Conservation (phyloP, 1,140 invertebrate genomes). For the Pristionchus pacificus region DNA sequence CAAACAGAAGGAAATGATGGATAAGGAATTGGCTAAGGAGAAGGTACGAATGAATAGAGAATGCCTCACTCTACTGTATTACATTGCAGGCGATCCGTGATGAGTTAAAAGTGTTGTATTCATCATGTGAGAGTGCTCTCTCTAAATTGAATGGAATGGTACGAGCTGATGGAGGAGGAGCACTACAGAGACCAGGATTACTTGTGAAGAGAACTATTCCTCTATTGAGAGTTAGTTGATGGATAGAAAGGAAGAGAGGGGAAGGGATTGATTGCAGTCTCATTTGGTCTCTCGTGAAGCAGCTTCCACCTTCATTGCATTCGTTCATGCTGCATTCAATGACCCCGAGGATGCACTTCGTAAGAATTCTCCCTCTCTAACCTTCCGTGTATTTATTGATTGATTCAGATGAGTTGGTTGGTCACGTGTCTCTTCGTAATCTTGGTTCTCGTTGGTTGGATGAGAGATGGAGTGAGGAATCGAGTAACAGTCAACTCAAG, state of each 20-base stretch:
- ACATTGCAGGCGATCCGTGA: constrained; percentile 11
- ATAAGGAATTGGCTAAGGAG: constrained; percentile 81
- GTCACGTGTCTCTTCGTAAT: neutral
- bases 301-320: constrained; percentile 64
- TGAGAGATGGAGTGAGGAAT: constrained; percentile 13
- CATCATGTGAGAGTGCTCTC: constrained; percentile 10
- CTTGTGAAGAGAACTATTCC: constrained; percentile 25
- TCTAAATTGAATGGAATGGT: constrained; percentile 19
- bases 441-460: neutral
- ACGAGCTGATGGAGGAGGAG: constrained; percentile 19
- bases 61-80: neutral
- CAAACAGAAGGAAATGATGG: constrained; percentile 88
- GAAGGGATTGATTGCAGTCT: constrained; percentile 57
- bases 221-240: constrained; percentile 23
- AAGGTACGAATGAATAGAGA: too few relatives aligned
- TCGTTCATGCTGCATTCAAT: constrained; percentile 54
- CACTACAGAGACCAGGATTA: constrained; percentile 20
- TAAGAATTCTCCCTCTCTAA: constrained; percentile 32
- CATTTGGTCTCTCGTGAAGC: constrained; percentile 58
- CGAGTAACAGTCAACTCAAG: constrained; percentile 13
- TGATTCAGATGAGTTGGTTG: neutral
- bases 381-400: constrained; percentile 2
- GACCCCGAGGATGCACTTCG: constrained; percentile 47
- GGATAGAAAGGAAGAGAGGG: constrained; percentile 29
- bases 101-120: constrained; percentile 6